Conservation (phyloP, 92 coral and sea anemone species). For the Heliopora coerulea region DNA sequence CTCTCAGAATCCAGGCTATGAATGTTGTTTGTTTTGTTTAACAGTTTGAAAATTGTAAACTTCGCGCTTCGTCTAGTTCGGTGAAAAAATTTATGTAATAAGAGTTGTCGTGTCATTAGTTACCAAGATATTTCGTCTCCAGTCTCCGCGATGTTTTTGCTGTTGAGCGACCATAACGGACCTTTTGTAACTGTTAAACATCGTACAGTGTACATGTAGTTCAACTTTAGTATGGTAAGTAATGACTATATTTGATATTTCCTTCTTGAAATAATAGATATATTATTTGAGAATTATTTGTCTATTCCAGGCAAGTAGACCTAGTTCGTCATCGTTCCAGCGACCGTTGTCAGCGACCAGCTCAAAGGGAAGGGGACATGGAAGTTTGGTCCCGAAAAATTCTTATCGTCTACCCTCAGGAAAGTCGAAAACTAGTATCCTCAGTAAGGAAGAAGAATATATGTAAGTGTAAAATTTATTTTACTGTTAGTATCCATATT, state of each 20-base stretch:
- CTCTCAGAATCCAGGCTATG: too few species aligned
- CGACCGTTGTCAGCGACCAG: conserved; percentile 26
- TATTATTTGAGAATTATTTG: neutral
- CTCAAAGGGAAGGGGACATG: conserved; percentile 20
- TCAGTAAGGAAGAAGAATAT: conserved; percentile 93
- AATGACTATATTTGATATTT: neutral
- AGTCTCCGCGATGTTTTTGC: neutral
- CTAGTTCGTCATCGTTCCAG: conserved; percentile 29
- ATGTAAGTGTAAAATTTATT: conserved; percentile 66
- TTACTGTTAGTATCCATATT: too few species aligned
- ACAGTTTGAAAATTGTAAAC: too few species aligned
- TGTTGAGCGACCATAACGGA: too few species aligned
- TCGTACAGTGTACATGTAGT: too few species aligned
- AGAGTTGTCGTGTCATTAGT: neutral
- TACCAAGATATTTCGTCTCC: neutral
- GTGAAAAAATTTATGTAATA: neutral
- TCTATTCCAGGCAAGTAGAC: conserved; percentile 25
- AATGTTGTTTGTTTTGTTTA: too few species aligned
- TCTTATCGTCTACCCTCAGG: conserved; percentile 74
- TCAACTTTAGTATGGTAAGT: neutral
- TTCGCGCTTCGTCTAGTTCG: neutral
- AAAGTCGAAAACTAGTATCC: conserved; percentile 68
- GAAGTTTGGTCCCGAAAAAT: conserved; percentile 15
- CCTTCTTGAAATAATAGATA: neutral
- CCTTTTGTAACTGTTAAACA: too few species aligned